Evolutionary conservation across 2,797 vertebrate genomes (phyloP), one percentile per base, ranked within the genome.

Genomic region (Hydrocynus forskahlii): DNA sequence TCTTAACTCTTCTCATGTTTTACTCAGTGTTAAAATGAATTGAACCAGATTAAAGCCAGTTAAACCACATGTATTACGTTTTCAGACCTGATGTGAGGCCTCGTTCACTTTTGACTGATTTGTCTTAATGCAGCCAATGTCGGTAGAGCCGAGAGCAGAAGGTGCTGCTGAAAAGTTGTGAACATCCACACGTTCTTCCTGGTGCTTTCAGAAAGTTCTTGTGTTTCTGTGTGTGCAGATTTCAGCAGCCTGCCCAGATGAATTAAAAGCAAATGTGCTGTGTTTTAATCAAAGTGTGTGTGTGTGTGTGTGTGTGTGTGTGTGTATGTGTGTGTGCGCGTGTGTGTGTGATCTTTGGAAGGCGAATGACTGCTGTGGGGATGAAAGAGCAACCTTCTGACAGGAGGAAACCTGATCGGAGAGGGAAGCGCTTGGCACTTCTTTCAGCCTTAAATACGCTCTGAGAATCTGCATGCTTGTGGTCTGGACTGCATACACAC

Each of bases 401-500:
- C 90, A 90, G 95, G 93, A 88, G 95, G 94, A 92, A 96, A 96
- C 78, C 79, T 92, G 90, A 96, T 91, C 85, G 94, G 92, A 90
- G 95, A 95, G 88, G 94, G 93, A 90, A 94, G 88, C 78, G 94
- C 93, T 90, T 93, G 92, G 92, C 94, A 95, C 86, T 95, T 94
- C 0, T 91, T 93, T 89, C 94, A 92, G 90, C 63, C 17, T 43
- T 62, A 85, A 84, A 10, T 62, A 54, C 12, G 82, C 87, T 89
- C 93, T 93, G 88, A 52, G 94, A 84, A 88, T 94, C 90, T 86
- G 91, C 92, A 75, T 95, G 94, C 88, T 94, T 94, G 89, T 93
- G 94, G 91, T 95, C 95, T 88, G 95, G 95, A 86, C 94, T 92
- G 70, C 93, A 94, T 88, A 88, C 78, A 40, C 93, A 94, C 88